Evolutionary conservation across 2,888 invertebrate genomes (phyloP).

Genomic region (Marasmarcha lunaedactyla): DNA sequence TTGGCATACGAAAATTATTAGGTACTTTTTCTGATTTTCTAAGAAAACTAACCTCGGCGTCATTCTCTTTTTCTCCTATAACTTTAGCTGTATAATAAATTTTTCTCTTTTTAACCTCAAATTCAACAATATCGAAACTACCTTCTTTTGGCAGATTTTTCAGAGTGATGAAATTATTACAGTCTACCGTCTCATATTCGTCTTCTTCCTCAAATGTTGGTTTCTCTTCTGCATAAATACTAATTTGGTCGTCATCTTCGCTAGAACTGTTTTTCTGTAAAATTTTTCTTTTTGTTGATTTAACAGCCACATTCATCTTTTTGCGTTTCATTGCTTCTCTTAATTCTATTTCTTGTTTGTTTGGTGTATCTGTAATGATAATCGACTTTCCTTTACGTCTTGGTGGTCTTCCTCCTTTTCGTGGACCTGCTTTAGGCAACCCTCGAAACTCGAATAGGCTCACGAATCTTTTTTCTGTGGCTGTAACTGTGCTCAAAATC

Average conservation of each 20-base stretch:
- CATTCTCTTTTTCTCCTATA: slow-evolving; percentile 10
- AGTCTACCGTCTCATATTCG: background rate
- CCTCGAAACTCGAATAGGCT: slow-evolving; percentile 17
- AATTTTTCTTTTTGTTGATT: background rate
- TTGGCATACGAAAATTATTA: slow-evolving; percentile 15
- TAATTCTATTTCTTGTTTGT: slow-evolving; percentile 14
- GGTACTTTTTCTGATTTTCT: slow-evolving; percentile 14
- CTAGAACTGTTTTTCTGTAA: background rate
- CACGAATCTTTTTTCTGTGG: slow-evolving; percentile 4
- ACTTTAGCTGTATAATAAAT: slow-evolving; percentile 14
- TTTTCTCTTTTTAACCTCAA: slow-evolving; percentile 11
- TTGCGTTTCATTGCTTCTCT: background rate
- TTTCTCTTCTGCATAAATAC: slow-evolving; percentile 5
- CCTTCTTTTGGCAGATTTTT: slow-evolving; percentile 10
- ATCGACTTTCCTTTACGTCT: slow-evolving; percentile 20
- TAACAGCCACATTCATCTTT: background rate
- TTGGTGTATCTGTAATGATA: slow-evolving; percentile 23
- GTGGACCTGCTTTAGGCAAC: slow-evolving; percentile 18
- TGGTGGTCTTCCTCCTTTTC: slow-evolving; percentile 15
- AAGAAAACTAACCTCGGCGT: slow-evolving; percentile 13
- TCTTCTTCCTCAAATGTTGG: background rate
- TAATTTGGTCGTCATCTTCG: slow-evolving; percentile 2
- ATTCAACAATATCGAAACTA: slow-evolving; percentile 12
- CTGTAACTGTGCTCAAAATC: too few species aligned
- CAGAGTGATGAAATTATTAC: background rate